Percentiles rank a stretch among this genome's conserved stretches.
phyloP scores from a whole-genome alignment of 2,113 vertebrate genomes.

The Pituophis catenifer region DNA sequence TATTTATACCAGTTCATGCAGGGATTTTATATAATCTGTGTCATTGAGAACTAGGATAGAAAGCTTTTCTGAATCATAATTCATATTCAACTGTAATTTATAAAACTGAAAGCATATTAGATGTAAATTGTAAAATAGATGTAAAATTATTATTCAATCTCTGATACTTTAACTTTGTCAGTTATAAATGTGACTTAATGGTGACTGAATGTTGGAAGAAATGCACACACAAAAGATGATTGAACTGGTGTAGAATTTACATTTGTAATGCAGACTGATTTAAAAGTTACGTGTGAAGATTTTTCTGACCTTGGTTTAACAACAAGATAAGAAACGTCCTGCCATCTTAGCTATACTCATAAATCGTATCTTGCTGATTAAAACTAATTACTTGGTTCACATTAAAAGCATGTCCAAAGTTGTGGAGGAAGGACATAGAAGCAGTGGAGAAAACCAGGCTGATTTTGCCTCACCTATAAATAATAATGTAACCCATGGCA shows the following conservation, averaged over 20 bases:
- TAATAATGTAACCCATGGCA: slow-evolving; percentile 6
- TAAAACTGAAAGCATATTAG: not conserved
- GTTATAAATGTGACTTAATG: not conserved
- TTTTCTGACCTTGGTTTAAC: not conserved
- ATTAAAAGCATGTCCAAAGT: not conserved
- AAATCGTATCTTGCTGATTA: not conserved
- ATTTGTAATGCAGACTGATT: not conserved
- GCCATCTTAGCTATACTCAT: not conserved
- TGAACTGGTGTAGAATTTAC: not conserved
- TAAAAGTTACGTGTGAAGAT: not conserved
- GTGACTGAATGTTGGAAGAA: not conserved
- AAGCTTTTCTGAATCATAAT: not conserved
- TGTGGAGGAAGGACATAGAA: not conserved
- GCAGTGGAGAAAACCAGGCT: not conserved
- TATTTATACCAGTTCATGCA: not conserved
- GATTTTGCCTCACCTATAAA: slow-evolving; percentile 15
- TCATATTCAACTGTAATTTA: not conserved
- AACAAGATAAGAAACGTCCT: not conserved
- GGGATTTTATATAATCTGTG: not conserved
- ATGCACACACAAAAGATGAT: not conserved
- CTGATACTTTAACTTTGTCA: not conserved
- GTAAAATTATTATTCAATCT: not conserved
- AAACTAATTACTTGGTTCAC: not conserved
- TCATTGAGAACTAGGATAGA: not conserved
- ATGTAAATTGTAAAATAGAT: not conserved